Base-by-base conservation (phyloP, 2,797 vertebrate species). In the Tangara arthus region DNA sequence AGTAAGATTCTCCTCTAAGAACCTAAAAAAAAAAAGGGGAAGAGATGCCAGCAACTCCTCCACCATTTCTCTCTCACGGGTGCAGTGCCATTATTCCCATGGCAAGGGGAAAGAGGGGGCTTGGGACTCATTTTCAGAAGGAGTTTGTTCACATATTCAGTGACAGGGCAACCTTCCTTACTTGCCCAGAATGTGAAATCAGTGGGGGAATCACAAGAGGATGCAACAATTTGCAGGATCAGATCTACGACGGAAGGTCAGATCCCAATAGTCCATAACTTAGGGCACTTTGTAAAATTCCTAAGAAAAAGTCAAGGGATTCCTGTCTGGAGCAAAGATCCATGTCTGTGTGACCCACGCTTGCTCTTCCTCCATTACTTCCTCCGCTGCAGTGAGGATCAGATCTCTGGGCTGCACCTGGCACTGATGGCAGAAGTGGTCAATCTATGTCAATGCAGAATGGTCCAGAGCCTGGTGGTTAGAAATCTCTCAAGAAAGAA, bases 341-440 rank as follows among this genome's bases (percentile, higher is more conserved):
- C 0, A 30, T 24, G 24, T 8, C 2, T 39, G 3, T 30, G 37
- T 30, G 37, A 15, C 18, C 19, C 19, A 44, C 1, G 0, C 11
- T 79, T 3, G 0, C 6, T 66, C 66, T 83, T 68, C 15, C 39
- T 91, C 59, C 24, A 4, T 55, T 75, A 3, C 23, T 64, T 87
- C 15, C 19, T 60, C 69, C 20, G 34, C 15, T 27, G 21, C 46
- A 49, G 32, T 34, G 37, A 68, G 28, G 17, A 42, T 65, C 52
- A 65, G 22, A 57, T 9, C 14, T 59, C 61, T 68, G n/a, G 11
- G 17, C 42, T 75, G 18, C 8, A 59, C 20, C 42, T 56, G 56
- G 13, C 42, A 35, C 60, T 1, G 2, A 8, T 32, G 22, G 35
- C 50, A 42, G 21, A 79, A 69, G 15, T 22, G 5, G 4, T 65